Percentiles rank a stretch among this genome's conserved stretches.
phyloP scores from a whole-genome alignment of 2,888 invertebrate species.

The Coenonympha glycerion region DNA sequence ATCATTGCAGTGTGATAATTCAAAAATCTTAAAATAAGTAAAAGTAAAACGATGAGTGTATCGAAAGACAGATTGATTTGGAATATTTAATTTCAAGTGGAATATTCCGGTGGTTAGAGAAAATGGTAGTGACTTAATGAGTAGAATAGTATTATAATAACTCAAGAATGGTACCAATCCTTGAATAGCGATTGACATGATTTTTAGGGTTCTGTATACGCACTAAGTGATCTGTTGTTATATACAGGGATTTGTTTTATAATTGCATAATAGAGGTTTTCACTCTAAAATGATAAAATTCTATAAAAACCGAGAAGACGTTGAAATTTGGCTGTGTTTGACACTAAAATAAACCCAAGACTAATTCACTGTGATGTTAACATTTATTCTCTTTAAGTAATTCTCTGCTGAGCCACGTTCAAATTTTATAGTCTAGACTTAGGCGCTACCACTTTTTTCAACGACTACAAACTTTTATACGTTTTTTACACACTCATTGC shows the following conservation, averaged over 20 bases:
- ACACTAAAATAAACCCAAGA: constrained; percentile 18
- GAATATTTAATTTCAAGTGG: neutral
- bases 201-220: no score
- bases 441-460: constrained; percentile 11
- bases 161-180: neutral
- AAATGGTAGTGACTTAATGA: neutral
- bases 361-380: constrained; percentile 26
- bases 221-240: no score
- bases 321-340: constrained; percentile 27
- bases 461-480: constrained; percentile 14
- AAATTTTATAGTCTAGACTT: constrained; percentile 15
- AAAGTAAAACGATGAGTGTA: neutral
- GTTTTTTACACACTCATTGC: constrained; percentile 16
- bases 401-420: constrained; percentile 21
- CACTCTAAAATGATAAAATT: constrained; percentile 22
- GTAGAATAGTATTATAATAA: neutral
- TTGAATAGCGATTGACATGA: neutral
- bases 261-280: constrained; percentile 16
- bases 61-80: neutral
- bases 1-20: constrained; percentile 3
- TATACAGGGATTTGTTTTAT: constrained; percentile 17
- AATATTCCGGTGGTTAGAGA: neutral
- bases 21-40: neutral
- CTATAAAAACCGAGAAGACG: constrained; percentile 4
- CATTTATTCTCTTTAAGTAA: constrained; percentile 16